A percentile compares a stretch with the other conserved stretches of the same genome.
These are phyloP conservation scores for Flexamia atlantica DNA, from an alignment of 2,888 invertebrate species.

Conservation along the genomic window DNA sequence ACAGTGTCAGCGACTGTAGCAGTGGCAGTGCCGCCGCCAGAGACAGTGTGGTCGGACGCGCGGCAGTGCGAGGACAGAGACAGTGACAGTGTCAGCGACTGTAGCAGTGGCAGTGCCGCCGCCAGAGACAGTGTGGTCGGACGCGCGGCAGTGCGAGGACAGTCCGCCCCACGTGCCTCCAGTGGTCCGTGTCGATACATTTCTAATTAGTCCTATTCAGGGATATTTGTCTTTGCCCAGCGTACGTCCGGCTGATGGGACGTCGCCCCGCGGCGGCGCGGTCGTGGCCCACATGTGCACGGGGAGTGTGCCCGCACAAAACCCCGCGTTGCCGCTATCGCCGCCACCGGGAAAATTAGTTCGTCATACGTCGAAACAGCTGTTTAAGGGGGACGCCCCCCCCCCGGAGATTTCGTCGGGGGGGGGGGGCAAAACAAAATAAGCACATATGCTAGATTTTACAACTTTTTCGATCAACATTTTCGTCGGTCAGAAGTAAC, in stretches of 20 bases:
- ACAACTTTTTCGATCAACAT: no score
- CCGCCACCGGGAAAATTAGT: no score
- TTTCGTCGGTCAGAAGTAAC: no score
- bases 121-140: background rate
- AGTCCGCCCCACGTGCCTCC: constrained; percentile 8
- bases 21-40: background rate
- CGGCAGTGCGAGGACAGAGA: background rate
- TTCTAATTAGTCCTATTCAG: constrained; percentile 41
- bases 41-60: background rate
- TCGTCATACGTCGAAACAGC: no score
- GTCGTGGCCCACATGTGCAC: background rate
- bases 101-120: background rate
- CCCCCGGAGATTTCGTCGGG: no score
- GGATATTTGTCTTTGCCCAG: constrained; percentile 35
- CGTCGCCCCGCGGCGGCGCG: background rate
- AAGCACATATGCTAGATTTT: no score
- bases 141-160: background rate
- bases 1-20: background rate
- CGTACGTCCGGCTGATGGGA: constrained; percentile 15
- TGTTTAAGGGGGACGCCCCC: no score
- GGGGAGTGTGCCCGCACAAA: no score
- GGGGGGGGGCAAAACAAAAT: no score
- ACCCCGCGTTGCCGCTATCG: no score
- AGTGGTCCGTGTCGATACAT: constrained; percentile 14
- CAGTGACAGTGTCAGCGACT: background rate